A percentile compares a stretch with the other conserved stretches of the same genome.
These are phyloP conservation scores for Spisula solida DNA, from an alignment of 2,888 invertebrate genomes.

Conservation along the genomic window DNA sequence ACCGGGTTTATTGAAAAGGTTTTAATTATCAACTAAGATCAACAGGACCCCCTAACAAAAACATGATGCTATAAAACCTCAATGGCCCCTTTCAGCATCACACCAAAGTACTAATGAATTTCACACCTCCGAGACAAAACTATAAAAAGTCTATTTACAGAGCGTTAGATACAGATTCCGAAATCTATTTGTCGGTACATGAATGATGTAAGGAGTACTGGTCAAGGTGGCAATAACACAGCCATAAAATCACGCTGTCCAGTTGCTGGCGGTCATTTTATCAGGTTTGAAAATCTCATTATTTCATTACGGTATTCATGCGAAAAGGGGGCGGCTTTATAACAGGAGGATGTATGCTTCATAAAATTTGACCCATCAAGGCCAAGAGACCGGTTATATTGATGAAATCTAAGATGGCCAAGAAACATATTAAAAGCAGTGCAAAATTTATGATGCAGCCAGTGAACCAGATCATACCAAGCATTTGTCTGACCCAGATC, in stretches of 20 bases:
- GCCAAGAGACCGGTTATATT: neutral
- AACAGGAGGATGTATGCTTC: conserved; percentile 37
- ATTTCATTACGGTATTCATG: conserved; percentile 23
- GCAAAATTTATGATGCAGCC: conserved; percentile 42
- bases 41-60: neutral
- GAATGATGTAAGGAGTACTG: conserved; percentile 34
- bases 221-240: conserved; percentile 44
- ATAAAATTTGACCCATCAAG: conserved; percentile 49
- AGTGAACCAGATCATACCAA: conserved; percentile 37
- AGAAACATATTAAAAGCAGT: conserved; percentile 29
- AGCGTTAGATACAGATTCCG: neutral
- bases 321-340: conserved; percentile 23
- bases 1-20: neutral
- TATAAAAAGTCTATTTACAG: conserved; percentile 10
- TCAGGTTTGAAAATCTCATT: conserved; percentile 37
- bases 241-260: conserved; percentile 28
- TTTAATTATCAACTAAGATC: neutral
- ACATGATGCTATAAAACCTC: neutral
- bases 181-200: conserved; percentile 27
- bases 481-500: conserved; percentile 20
- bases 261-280: conserved; percentile 35
- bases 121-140: neutral
- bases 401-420: conserved; percentile 46
- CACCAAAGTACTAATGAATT: neutral
- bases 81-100: neutral